Base-by-base conservation (phyloP, 2,797 vertebrate genomes). In the Pyrocephalus nanus region DNA sequence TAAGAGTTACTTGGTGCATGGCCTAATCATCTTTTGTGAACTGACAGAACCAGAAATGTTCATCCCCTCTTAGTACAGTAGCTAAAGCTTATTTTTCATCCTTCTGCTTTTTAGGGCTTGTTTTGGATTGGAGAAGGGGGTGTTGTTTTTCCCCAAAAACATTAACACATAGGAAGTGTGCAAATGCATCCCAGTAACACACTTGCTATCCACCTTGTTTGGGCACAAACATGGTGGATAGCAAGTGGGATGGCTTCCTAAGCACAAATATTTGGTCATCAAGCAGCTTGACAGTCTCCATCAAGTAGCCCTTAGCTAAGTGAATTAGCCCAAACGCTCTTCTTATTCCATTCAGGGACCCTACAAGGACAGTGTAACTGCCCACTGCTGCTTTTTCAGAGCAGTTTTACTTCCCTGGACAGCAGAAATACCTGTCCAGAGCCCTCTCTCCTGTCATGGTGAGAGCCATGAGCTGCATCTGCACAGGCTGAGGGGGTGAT, bases 121-220 rank as follows among this genome's bases (percentile, higher is more conserved):
- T 30, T 90, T 80, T 21, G 27, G n/a, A 48, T 1, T 32, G 19
- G 40, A 15, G 12, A 47, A 32, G 5, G 5, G 15, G 25, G 5
- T 12, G 4, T 2, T 27, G 26, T 2, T 66, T 23, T 85, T n/a
- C 21, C 58, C 32, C 45, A 0, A 2, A 50, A 43, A 38, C 0
- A 20, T 72, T 62, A 79, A 70, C 29, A 60, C 0, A 86, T 12
- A 91, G 32, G n/a, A 74, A 75, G 38, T 26, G n/a, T 54, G 23
- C 54, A 87, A 74, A 60, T 30, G 74, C 50, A 48, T 65, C 54
- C 32, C 73, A 38, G 55, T 47, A 88, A 64, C 21, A 32, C 7
- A 45, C 42, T 42, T 42, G 42, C 42, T 42, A 42, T 42, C 42
- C 42, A 42, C 42, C 42, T 19, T 22, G 47, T 30, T 72, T 58